phyloP scores from a whole-genome alignment of 2,888 invertebrate species.

The Amphiduros pacificus region DNA sequence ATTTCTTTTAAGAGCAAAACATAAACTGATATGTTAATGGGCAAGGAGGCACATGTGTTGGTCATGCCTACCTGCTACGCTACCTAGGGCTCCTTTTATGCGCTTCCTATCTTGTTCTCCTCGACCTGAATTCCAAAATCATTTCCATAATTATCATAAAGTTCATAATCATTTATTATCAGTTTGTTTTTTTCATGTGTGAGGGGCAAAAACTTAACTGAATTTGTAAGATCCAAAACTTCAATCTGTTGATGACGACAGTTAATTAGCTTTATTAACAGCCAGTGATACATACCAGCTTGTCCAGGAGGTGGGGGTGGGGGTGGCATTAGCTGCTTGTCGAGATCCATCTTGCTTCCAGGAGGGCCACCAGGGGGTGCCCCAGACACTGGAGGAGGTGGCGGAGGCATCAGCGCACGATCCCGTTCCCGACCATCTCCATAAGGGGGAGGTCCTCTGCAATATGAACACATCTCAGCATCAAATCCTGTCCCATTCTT shows the following conservation, averaged over 20 bases:
- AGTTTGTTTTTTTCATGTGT: no score
- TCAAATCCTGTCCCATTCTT: no score
- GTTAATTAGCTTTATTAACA: background rate
- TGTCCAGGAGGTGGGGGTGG: conserved; percentile 18
- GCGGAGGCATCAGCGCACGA: conserved; percentile 16
- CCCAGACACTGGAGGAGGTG: conserved; percentile 10
- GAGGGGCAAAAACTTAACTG: no score
- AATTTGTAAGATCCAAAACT: no score
- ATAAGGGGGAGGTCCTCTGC: background rate
- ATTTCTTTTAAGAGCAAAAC: no score
- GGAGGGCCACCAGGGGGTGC: conserved; percentile 1
- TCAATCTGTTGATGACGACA: no score
- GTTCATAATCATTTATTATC: no score
- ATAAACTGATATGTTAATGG: background rate
- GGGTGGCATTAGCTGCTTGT: conserved; percentile 27
- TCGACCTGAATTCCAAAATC: background rate
- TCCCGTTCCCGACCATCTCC: background rate
- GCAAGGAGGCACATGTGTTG: background rate
- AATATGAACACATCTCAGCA: background rate
- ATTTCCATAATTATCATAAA: no score
- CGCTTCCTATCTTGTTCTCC: conserved; percentile 19
- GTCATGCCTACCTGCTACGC: conserved; percentile 22
- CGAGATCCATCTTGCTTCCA: conserved; percentile 12
- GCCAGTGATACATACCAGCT: background rate
- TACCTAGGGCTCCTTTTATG: conserved; percentile 22